A percentile compares a stretch with the other conserved stretches of the same genome.
Evolutionary conservation across 2,113 vertebrate species (phyloP).

Genomic region (Gallinago media): DNA sequence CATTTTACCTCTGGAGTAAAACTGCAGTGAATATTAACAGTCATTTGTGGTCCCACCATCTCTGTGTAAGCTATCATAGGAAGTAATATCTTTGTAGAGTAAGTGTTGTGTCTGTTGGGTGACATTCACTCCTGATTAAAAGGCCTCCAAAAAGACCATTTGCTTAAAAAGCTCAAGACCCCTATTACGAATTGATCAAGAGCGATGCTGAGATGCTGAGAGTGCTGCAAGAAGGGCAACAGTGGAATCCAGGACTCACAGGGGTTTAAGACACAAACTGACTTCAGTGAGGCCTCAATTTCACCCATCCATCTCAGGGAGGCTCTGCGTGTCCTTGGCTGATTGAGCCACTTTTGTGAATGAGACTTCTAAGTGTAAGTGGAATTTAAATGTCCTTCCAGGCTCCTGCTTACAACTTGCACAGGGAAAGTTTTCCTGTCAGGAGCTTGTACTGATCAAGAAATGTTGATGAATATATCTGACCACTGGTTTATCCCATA

Average conservation of each 20-base stretch:
- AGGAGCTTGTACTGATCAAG: not conserved
- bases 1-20: slow-evolving; percentile 27
- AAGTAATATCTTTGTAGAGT: not conserved
- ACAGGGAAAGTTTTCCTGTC: not conserved
- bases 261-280: not conserved
- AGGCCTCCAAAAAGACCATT: not conserved
- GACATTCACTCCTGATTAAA: not conserved
- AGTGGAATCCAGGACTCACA: not conserved
- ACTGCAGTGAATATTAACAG: not conserved
- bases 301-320: not conserved
- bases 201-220: not conserved
- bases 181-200: not conserved
- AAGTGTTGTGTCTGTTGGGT: not conserved
- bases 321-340: not conserved
- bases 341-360: not conserved
- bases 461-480: not conserved
- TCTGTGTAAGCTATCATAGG: not conserved
- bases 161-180: not conserved
- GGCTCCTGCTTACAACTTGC: not conserved
- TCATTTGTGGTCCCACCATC: not conserved
- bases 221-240: not conserved
- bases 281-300: not conserved
- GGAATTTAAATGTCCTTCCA: not conserved
- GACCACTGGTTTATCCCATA: not conserved
- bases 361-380: not conserved